Evolutionary conservation across 64 coral and sea anemone species (phyloP).

Genomic region (Montipora cactus): DNA sequence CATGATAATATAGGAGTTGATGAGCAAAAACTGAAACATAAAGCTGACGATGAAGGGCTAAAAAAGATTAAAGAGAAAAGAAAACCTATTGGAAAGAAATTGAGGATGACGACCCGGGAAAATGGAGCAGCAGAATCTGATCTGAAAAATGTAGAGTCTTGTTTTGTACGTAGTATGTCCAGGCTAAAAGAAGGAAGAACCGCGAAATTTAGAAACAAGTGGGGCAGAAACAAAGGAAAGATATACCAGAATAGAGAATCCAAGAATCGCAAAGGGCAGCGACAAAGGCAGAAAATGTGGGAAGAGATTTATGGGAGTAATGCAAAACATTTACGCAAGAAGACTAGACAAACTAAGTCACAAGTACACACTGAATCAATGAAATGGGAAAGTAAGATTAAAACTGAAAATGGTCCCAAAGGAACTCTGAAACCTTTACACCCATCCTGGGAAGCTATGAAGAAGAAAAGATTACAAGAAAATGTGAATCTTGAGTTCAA

Average conservation of each 20-base stretch:
- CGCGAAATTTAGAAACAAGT: not conserved
- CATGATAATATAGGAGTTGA: not conserved
- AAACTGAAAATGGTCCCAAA: not conserved
- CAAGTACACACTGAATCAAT: not conserved
- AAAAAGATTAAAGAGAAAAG: not conserved
- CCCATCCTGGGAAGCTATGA: conserved; percentile 84
- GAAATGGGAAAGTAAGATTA: not conserved
- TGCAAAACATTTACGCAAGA: conserved; percentile 72
- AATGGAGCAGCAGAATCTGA: not conserved
- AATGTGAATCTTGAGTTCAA: conserved; percentile 55
- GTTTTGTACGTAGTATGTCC: conserved; percentile 69
- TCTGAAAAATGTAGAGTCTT: conserved; percentile 50
- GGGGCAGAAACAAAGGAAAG: not conserved
- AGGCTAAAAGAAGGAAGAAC: not conserved
- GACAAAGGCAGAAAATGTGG: conserved; percentile 74
- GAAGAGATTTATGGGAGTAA: conserved; percentile 71
- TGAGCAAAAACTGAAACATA: not conserved
- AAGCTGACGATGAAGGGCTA: not conserved
- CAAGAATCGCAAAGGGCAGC: conserved; percentile 81
- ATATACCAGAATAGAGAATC: not conserved
- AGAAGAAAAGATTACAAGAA: conserved; percentile 67
- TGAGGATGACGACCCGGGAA: not conserved
- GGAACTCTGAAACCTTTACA: conserved; percentile 26
- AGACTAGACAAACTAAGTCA: not conserved
- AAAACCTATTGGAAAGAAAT: not conserved